Base-by-base conservation (phyloP, 2,113 vertebrate genomes). In the Sinocyclocheilus anshuiensis region DNA sequence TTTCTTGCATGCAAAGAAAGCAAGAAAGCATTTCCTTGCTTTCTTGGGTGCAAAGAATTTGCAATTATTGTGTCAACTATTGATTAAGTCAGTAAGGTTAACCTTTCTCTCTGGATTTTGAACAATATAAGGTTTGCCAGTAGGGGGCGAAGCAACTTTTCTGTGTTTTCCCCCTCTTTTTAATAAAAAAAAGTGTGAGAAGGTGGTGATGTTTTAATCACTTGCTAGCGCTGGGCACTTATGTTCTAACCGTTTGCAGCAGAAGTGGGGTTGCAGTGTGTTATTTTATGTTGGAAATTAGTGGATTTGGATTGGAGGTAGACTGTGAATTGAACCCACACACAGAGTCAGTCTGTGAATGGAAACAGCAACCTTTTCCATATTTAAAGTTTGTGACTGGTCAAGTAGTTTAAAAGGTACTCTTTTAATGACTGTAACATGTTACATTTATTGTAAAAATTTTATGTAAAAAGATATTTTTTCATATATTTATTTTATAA, bases 131-230 rank as follows among this genome's bases (percentile, higher is more conserved):
- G 88, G 33, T 81, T 90, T 88, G 88, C 95, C 95, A 96, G 94
- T 93, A 96, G 95, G 93, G 95, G 94, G 93, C 29, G 29, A 33
- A 33, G 29, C 82, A 91, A 90, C 88, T 94, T 92, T 65, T 48
- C 6, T 50, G n/a, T 88, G 75, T 75, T 82, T 89, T 24, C n/a
- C 45, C 16, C 5, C 24, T 4, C 6, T 26, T 57, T 50, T 69
- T 50, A 18, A n/a, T 42, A 20, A 81, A 20, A 65, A 45, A 39
- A 26, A 80, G 36, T 81, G 42, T 69, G 80, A 82, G 80, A 82
- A 83, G 81, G 81, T 72, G 67, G 10, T 83, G 81, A 83, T 83
- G 81, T 71, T 83, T 83, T 83, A 83, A 83, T 83, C 81, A 72
- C 67, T 83, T 72, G 67, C 81, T 83, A 71, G 20, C 81, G 9